phyloP scores from a whole-genome alignment of 2,797 vertebrate genomes.

The Morus bassanus region DNA sequence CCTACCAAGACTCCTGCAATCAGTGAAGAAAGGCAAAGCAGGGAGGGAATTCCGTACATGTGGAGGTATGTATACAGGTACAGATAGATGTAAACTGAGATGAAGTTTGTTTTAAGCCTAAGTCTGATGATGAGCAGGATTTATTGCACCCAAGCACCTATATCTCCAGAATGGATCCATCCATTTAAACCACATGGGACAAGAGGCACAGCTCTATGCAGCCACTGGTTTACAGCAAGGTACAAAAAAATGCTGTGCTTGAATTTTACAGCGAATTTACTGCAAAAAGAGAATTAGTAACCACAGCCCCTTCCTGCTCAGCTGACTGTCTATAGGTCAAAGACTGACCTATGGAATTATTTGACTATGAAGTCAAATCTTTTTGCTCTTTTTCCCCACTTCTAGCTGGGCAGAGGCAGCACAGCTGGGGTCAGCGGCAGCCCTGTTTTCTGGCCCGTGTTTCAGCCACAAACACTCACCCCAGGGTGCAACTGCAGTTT shows the following conservation, averaged over 20 bases:
- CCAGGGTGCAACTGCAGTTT: not conserved
- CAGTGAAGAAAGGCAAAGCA: not conserved
- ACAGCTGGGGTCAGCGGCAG: not conserved
- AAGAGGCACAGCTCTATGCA: not conserved
- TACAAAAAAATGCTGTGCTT: not conserved
- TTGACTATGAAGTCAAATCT: not conserved
- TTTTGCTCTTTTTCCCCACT: not conserved
- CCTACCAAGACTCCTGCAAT: not conserved
- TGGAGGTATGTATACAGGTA: not conserved
- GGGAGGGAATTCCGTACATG: not conserved
- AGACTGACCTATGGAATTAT: too few relatives aligned
- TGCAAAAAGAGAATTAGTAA: not conserved
- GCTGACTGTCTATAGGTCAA: not conserved
- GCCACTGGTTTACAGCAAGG: not conserved
- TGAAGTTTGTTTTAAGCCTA: not conserved
- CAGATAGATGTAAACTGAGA: accelerated
- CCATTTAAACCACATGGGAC: not conserved
- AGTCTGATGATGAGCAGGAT: not conserved
- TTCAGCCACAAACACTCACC: not conserved
- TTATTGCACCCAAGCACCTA: not conserved
- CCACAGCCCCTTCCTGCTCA: not conserved
- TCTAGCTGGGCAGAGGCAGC: not conserved
- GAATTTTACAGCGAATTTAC: not conserved
- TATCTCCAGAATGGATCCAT: not conserved
- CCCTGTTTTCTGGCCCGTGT: not conserved